Evolutionary conservation across 2,113 vertebrate species (phyloP).

Genomic region (Mormoops blainvillei): DNA sequence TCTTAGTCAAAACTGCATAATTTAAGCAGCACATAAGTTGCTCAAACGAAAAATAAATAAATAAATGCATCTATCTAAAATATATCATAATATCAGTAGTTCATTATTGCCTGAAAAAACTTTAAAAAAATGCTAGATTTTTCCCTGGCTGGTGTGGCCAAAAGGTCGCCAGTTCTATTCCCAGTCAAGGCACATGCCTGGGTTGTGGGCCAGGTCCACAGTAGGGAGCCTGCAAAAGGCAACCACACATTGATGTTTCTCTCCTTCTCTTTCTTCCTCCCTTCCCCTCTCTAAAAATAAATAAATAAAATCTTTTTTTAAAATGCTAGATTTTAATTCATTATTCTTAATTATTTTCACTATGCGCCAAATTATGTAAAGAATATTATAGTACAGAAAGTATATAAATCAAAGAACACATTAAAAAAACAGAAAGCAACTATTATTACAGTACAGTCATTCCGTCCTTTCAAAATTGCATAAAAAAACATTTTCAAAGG

Average conservation of each 20-base stretch:
- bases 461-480: background rate
- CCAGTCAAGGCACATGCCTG: no score
- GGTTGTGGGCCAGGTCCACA: no score
- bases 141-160: no score
- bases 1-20: background rate
- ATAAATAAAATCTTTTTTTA: no score
- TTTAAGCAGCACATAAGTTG: background rate
- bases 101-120: background rate
- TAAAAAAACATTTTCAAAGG: background rate
- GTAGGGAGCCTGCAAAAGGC: no score
- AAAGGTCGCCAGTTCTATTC: no score
- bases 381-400: background rate
- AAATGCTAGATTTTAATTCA: background rate
- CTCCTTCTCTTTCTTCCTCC: no score
- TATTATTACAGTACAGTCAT: background rate
- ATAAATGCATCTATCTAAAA: background rate
- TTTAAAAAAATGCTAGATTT: background rate
- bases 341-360: background rate
- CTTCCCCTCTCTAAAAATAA: no score
- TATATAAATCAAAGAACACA: background rate
- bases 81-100: background rate
- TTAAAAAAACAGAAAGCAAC: background rate
- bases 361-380: background rate
- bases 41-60: background rate
- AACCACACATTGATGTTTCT: no score